phyloP scores from a whole-genome alignment of 2,888 invertebrate species.

The Sicus ferrugineus region DNA sequence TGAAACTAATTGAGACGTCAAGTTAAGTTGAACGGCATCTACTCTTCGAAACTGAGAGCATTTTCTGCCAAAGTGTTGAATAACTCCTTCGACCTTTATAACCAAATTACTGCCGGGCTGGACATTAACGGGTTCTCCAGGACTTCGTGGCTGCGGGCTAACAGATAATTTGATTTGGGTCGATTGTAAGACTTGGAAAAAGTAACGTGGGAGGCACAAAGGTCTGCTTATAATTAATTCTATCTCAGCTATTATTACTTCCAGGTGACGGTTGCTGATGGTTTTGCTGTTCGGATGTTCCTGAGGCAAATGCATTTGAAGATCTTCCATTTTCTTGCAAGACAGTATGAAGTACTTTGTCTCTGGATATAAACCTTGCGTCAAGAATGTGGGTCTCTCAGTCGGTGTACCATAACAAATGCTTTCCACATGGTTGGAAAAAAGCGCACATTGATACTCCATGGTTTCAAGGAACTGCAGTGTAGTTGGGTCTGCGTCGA shows the following conservation, averaged over 20 bases:
- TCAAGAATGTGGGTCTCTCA: constrained; percentile 59
- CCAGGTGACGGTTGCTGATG: constrained; percentile 66
- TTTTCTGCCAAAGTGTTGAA: constrained; percentile 74
- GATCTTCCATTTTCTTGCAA: constrained; percentile 59
- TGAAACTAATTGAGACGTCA: constrained; percentile 72
- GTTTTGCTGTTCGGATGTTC: constrained; percentile 60
- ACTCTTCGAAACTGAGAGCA: constrained; percentile 77
- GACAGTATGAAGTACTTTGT: constrained; percentile 59
- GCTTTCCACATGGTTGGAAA: constrained; percentile 61
- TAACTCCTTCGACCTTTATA: constrained; percentile 92
- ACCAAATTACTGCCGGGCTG: constrained; percentile 86
- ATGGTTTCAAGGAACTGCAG: constrained; percentile 75
- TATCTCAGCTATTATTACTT: constrained; percentile 70
- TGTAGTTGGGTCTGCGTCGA: constrained; percentile 84
- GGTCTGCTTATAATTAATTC: constrained; percentile 72
- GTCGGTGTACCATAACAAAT: constrained; percentile 63
- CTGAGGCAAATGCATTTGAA: constrained; percentile 57
- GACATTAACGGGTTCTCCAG: constrained; percentile 85
- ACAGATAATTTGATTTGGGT: constrained; percentile 83
- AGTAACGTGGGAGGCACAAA: constrained; percentile 77
- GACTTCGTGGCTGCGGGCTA: constrained; percentile 79
- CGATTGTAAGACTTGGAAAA: constrained; percentile 84
- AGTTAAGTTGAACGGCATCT: constrained; percentile 74
- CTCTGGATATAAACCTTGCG: constrained; percentile 61
- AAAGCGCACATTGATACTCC: constrained; percentile 61